A percentile compares a stretch with the other conserved stretches of the same genome.
phyloP scores from a whole-genome alignment of 2,113 vertebrate species.

The Heloderma charlesbogerti region DNA sequence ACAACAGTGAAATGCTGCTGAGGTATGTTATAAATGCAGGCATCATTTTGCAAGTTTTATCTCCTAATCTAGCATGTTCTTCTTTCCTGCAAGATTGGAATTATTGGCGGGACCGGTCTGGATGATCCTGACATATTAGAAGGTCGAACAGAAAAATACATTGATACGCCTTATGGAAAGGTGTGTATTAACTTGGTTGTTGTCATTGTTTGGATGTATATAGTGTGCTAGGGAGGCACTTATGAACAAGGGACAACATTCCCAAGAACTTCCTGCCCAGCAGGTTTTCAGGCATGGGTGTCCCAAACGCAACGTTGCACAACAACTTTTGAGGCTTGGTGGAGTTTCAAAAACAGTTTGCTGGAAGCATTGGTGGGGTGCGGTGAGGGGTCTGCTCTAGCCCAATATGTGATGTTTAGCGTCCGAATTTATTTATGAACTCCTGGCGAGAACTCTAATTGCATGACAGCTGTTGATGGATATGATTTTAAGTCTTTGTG shows the following conservation, averaged over 20 bases:
- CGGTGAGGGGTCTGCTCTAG: background rate
- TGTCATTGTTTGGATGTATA: background rate
- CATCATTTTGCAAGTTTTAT: background rate
- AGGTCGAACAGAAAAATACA: slow-evolving; percentile 91
- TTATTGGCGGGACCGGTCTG: slow-evolving; percentile 95
- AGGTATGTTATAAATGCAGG: slow-evolving; percentile 1
- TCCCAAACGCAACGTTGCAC: background rate
- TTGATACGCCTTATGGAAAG: slow-evolving; percentile 97
- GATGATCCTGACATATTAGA: slow-evolving; percentile 96
- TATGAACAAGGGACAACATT: background rate
- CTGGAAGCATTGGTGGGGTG: background rate
- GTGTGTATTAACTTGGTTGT: slow-evolving; percentile 70
- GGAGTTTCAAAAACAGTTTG: background rate
- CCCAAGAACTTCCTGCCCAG: no score
- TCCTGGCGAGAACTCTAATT: background rate
- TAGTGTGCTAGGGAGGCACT: background rate
- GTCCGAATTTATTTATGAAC: background rate
- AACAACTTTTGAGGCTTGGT: background rate
- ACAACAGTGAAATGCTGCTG: background rate
- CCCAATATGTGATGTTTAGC: background rate
- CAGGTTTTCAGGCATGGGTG: background rate
- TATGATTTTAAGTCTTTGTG: background rate
- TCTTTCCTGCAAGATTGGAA: slow-evolving; percentile 86
- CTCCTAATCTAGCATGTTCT: slow-evolving; percentile 23
- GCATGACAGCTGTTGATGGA: background rate